These are phyloP conservation scores for Chondrilla cf. caribensis DNA, from an alignment of 37 sponge, comb jelly and placozoan genomes.

Conservation along the genomic window DNA sequence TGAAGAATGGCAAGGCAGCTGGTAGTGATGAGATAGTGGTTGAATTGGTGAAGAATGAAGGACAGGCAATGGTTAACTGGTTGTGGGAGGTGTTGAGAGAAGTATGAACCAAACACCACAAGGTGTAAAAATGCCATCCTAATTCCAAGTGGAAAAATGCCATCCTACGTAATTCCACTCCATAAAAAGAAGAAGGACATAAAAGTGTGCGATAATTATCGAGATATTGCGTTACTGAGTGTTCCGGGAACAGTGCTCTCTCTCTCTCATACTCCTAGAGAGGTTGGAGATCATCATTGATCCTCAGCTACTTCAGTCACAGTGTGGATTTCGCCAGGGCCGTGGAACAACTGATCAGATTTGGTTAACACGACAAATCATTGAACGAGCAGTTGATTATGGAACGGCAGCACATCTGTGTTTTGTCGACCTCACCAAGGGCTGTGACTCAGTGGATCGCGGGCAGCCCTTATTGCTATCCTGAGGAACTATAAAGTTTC, in stretches of 20 bases:
- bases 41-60: slow-evolving; percentile 15
- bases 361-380: slow-evolving; percentile 1
- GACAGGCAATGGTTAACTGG: slow-evolving; percentile 21
- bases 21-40: slow-evolving; percentile 20
- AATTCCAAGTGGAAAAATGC: too few species aligned
- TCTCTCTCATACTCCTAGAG: slow-evolving; percentile 4
- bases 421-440: slow-evolving; percentile 8
- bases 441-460: slow-evolving; percentile 16
- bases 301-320: slow-evolving; percentile 13
- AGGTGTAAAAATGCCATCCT: slow-evolving; percentile 10
- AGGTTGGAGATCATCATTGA: slow-evolving; percentile 4
- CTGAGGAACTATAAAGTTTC: slow-evolving; percentile 15
- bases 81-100: slow-evolving; percentile 21
- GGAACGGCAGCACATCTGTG: slow-evolving; percentile 3
- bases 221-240: slow-evolving; percentile 5
- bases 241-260: slow-evolving; percentile 12
- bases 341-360: slow-evolving; percentile 15
- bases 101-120: background rate
- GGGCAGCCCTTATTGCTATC: slow-evolving; percentile 14
- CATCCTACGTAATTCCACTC: too few species aligned
- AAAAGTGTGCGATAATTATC: slow-evolving; percentile 8
- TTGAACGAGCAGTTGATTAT: slow-evolving; percentile 12
- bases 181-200: slow-evolving; percentile 9
- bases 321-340: slow-evolving; percentile 15
- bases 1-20: slow-evolving; percentile 25